Evolutionary conservation across 2,797 vertebrate genomes (phyloP).

Genomic region (Lepilemur septentrionalis): DNA sequence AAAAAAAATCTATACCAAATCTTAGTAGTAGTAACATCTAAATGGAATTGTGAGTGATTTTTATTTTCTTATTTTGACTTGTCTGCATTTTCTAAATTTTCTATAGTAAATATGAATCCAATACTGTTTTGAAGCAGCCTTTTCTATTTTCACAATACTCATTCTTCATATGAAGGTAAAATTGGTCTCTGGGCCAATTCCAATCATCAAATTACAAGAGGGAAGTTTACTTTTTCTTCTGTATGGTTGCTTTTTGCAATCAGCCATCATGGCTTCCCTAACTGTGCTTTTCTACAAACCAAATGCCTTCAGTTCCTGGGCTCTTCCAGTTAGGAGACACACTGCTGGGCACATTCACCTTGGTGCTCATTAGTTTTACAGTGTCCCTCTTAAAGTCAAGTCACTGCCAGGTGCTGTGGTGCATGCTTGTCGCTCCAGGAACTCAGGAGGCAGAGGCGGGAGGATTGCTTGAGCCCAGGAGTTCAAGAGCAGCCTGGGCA

Average conservation of each 20-base stretch:
- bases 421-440: background rate
- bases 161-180: background rate
- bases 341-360: background rate
- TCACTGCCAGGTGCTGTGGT: background rate
- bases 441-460: background rate
- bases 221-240: background rate
- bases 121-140: background rate
- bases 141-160: conserved; percentile 6
- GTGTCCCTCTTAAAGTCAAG: background rate
- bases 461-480: background rate
- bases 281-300: background rate
- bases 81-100: background rate
- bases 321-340: background rate
- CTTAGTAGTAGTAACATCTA: background rate
- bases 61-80: conserved; percentile 44
- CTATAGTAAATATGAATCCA: background rate
- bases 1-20: background rate
- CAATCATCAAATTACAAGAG: background rate
- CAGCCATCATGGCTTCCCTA: background rate
- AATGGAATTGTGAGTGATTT: background rate
- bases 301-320: background rate
- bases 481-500: background rate
- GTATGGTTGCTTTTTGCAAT: background rate
- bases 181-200: background rate
- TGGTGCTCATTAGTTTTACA: too few relatives aligned